These are phyloP conservation scores for Neotoma lepida DNA, from an alignment of 2,113 vertebrate genomes.

Conservation along the genomic window DNA sequence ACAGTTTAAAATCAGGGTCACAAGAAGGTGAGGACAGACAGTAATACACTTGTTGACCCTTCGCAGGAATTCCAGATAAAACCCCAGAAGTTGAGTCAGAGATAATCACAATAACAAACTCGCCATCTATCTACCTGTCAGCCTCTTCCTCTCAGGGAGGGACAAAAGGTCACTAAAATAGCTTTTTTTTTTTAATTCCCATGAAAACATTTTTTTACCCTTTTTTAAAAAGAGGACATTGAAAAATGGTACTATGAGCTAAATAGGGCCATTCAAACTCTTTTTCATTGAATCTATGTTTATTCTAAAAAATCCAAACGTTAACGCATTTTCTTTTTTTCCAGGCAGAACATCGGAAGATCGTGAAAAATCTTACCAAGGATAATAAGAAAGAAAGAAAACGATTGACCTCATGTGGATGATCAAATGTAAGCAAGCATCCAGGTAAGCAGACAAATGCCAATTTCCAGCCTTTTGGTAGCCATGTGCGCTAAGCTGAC, in stretches of 20 bases:
- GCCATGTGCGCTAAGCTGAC: background rate
- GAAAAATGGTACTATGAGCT: constrained; percentile 84
- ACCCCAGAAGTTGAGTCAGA: constrained; percentile 96
- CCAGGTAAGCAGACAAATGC: background rate
- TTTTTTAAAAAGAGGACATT: constrained; percentile 70
- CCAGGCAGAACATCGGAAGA: background rate
- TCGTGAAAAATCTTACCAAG: background rate
- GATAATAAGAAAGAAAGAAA: constrained; percentile 12
- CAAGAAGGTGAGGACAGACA: constrained; percentile 90
- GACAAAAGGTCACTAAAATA: constrained; percentile 94
- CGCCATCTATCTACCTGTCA: constrained; percentile 99
- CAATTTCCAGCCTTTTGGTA: background rate
- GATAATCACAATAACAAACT: constrained; percentile 99
- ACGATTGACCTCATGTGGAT: background rate
- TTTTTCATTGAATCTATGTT: constrained; percentile 12
- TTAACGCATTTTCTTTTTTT: background rate
- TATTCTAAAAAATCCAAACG: constrained; percentile 34
- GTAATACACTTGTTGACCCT: constrained; percentile 89
- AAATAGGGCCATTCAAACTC: constrained; percentile 80
- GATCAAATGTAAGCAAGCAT: background rate
- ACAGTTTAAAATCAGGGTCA: constrained; percentile 89
- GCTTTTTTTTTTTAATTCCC: constrained; percentile 87
- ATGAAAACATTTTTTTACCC: constrained; percentile 82
- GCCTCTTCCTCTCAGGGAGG: constrained; percentile 92
- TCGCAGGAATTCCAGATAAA: constrained; percentile 97